Conservation (phyloP, 2,888 invertebrate species). For the Clunio marinus region DNA sequence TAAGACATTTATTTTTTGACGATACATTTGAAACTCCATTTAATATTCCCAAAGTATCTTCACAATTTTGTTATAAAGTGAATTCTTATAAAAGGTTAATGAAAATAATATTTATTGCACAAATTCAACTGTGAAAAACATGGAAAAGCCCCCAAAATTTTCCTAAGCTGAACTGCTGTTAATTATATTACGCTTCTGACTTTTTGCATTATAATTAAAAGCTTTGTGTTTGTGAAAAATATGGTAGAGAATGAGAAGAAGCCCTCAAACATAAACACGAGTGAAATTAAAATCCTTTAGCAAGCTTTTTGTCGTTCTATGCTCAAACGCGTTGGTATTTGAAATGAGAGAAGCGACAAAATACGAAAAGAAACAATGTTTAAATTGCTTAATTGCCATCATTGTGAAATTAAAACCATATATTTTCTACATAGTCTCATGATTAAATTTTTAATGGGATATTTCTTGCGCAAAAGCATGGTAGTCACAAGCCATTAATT, state of each 20-base stretch:
- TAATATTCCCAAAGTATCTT: too few relatives aligned
- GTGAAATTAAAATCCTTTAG: constrained; percentile 19
- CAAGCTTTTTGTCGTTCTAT: background rate
- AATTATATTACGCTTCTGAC: constrained; percentile 22
- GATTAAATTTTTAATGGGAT: constrained; percentile 20
- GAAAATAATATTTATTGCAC: too few relatives aligned
- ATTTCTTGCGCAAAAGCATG: background rate
- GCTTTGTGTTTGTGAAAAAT: constrained; percentile 8
- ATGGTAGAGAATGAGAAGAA: background rate
- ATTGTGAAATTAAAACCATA: constrained; percentile 36
- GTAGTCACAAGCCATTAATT: too few relatives aligned
- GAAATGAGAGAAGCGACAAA: background rate
- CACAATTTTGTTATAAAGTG: too few relatives aligned
- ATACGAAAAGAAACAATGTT: constrained; percentile 19
- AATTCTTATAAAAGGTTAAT: too few relatives aligned
- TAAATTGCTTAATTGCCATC: constrained; percentile 34
- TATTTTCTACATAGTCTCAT: constrained; percentile 22
- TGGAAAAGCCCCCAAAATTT: background rate
- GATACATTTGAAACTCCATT: too few relatives aligned
- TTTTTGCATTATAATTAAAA: constrained; percentile 26
- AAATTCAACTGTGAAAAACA: too few relatives aligned
- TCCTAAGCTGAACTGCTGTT: background rate
- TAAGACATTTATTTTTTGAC: too few relatives aligned
- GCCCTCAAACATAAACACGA: background rate
- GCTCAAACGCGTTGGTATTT: background rate